A percentile compares a stretch with the other conserved stretches of the same genome.
Conservation (phyloP, 2,797 vertebrate genomes). For the Crax fasciolata region DNA sequence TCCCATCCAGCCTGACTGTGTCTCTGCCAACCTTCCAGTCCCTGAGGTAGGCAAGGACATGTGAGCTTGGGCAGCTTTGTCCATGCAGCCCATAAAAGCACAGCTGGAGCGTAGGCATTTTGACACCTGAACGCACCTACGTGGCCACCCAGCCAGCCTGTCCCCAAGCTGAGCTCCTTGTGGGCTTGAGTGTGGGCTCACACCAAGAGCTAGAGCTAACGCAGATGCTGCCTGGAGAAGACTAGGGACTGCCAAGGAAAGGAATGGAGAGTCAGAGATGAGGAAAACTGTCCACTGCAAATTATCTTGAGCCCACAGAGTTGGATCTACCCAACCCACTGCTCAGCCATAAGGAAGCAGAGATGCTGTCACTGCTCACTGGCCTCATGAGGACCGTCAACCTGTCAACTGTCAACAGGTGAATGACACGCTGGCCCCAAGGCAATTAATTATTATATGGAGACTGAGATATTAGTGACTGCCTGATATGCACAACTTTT, state of each 20-base stretch:
- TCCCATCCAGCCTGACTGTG: not conserved
- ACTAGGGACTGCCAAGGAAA: not conserved
- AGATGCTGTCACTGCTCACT: not conserved
- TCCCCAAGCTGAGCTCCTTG: not conserved
- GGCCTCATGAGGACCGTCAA: not conserved
- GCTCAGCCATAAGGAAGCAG: not conserved
- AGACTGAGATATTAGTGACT: not conserved
- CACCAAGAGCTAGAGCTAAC: not conserved
- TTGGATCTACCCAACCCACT: not conserved
- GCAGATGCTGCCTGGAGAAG: too few relatives aligned
- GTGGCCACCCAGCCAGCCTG: not conserved
- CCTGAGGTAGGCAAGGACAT: not conserved
- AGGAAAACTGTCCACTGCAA: not conserved
- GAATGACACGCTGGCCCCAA: not conserved
- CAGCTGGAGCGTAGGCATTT: not conserved
- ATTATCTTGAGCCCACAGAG: rapidly evolving
- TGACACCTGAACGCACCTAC: not conserved
- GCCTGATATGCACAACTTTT: not conserved
- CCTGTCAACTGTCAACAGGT: not conserved
- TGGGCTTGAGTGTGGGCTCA: not conserved
- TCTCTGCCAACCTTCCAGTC: not conserved
- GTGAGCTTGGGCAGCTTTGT: not conserved
- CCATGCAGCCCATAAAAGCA: not conserved
- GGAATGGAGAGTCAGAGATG: not conserved
- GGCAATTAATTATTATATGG: constrained; percentile 4